A percentile compares a stretch with the other conserved stretches of the same genome.
Conservation (phyloP, 2,113 vertebrate genomes). For the Geococcyx californianus region DNA sequence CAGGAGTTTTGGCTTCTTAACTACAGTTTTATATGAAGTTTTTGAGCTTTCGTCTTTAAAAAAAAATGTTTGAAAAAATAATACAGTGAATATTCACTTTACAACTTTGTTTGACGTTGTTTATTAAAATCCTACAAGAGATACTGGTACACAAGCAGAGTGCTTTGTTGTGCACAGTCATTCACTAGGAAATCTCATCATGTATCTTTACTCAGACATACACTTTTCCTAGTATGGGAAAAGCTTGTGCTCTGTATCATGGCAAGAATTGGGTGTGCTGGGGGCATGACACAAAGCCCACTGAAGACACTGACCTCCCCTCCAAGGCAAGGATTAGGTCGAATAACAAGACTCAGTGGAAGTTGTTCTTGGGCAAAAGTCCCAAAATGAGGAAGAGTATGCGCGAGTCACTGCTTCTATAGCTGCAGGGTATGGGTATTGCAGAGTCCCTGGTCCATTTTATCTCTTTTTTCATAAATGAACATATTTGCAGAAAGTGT, state of each 20-base stretch:
- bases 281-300: not conserved
- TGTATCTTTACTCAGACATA: not conserved
- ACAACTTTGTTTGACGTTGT: not conserved
- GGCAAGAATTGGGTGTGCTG: not conserved
- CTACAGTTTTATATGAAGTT: not conserved
- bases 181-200: not conserved
- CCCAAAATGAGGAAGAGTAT: not conserved
- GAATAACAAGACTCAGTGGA: not conserved
- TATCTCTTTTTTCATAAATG: not conserved
- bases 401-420: fast-evolving
- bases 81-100: not conserved
- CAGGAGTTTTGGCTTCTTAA: not conserved
- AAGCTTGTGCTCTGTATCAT: not conserved
- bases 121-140: not conserved
- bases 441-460: not conserved
- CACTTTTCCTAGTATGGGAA: not conserved
- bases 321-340: not conserved
- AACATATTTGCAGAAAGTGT: not conserved
- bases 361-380: not conserved
- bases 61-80: not conserved
- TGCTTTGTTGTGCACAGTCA: not conserved
- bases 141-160: not conserved
- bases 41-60: not conserved
- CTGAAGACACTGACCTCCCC: not conserved
- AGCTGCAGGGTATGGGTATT: not conserved